Conservation (phyloP, 2,797 vertebrate genomes). For the Lepus oiostolus region DNA sequence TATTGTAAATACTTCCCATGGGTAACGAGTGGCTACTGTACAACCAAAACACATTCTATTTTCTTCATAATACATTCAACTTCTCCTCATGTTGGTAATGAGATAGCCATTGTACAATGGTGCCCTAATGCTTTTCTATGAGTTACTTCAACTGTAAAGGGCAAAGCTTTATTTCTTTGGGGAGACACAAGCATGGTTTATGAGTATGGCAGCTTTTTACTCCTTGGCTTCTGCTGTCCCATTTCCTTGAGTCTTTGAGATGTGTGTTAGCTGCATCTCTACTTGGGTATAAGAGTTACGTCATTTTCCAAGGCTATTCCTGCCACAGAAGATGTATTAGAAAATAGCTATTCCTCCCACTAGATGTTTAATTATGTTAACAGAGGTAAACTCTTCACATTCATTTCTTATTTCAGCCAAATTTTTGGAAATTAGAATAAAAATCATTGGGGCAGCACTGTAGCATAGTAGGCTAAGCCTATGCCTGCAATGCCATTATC, state of each 20-base stretch:
- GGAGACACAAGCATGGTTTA: background rate
- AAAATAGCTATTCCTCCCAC: background rate
- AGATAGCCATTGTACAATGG: background rate
- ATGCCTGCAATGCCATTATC: too few relatives aligned
- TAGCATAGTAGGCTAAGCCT: too few relatives aligned
- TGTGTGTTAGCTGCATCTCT: background rate
- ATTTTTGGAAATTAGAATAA: constrained; percentile 10
- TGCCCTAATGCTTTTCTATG: background rate
- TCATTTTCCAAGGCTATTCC: background rate
- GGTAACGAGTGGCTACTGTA: too few relatives aligned
- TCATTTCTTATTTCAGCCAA: constrained; percentile 10
- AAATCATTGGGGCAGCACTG: background rate
- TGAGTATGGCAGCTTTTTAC: background rate
- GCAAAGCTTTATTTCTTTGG: constrained; percentile 16
- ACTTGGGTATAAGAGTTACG: background rate
- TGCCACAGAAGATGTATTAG: background rate
- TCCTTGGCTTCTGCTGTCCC: background rate
- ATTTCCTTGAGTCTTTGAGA: background rate
- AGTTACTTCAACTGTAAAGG: background rate
- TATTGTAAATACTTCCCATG: background rate
- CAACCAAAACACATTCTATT: background rate
- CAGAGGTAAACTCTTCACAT: constrained; percentile 33
- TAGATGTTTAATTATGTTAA: constrained; percentile 2
- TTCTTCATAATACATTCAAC: background rate
- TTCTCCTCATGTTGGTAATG: background rate